A percentile compares a stretch with the other conserved stretches of the same genome.
These are phyloP conservation scores for Tympanuchus pallidicinctus DNA, from an alignment of 2,113 vertebrate genomes.

Conservation along the genomic window DNA sequence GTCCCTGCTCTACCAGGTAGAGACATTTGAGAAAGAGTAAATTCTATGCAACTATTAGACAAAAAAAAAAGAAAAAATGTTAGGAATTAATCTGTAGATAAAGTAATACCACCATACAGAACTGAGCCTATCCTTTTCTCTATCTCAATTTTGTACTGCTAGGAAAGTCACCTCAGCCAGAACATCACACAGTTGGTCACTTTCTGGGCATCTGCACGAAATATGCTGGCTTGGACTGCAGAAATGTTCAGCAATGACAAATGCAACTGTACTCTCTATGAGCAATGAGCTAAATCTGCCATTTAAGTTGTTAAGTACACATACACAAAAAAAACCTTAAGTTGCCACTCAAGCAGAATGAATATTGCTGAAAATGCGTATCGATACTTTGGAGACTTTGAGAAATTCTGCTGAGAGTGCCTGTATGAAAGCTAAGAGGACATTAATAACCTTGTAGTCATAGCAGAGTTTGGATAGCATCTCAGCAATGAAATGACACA, in stretches of 20 bases:
- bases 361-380: slow-evolving; percentile 34
- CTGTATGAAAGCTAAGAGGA: slow-evolving; percentile 35
- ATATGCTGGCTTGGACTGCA: not conserved
- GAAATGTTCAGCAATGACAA: slow-evolving; percentile 5
- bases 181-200: not conserved
- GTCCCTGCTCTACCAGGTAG: not conserved
- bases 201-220: not conserved
- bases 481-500: slow-evolving; percentile 19
- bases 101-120: not conserved
- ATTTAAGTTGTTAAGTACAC: slow-evolving; percentile 19
- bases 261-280: not conserved
- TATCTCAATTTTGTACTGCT: not conserved
- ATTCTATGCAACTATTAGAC: not conserved
- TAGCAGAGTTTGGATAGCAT: slow-evolving; percentile 22
- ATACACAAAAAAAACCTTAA: slow-evolving; percentile 26
- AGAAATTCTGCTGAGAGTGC: slow-evolving; percentile 28
- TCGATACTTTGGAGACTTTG: slow-evolving; percentile 21
- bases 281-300: slow-evolving; percentile 31
- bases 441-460: slow-evolving; percentile 42
- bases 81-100: not conserved
- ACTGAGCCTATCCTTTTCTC: not conserved
- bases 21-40: not conserved
- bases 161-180: not conserved
- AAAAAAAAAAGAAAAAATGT: not conserved
- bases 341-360: slow-evolving; percentile 43